Evolutionary conservation across 2,113 vertebrate species (phyloP).

Genomic region (Eulemur rufifrons): DNA sequence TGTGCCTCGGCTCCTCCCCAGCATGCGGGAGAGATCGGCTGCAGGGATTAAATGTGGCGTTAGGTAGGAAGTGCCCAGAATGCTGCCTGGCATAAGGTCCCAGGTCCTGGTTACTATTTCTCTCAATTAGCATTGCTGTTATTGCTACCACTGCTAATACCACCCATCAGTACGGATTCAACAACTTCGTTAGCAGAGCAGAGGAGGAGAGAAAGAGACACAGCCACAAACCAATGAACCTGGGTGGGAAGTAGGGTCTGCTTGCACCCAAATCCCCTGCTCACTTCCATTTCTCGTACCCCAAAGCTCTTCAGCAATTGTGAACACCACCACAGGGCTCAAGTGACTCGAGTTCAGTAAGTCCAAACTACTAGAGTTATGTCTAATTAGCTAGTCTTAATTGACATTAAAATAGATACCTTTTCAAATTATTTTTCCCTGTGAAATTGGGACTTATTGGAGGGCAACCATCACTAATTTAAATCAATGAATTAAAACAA

Average conservation of each 20-base stretch:
- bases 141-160: not conserved
- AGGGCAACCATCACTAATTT: constrained; percentile 67
- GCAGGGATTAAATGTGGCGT: rapidly evolving
- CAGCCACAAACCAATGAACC: rapidly evolving
- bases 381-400: constrained; percentile 60
- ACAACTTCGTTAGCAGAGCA: rapidly evolving
- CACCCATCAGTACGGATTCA: rapidly evolving
- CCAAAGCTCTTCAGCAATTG: not conserved
- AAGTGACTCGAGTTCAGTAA: rapidly evolving
- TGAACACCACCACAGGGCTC: too few species aligned
- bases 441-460: constrained; percentile 45
- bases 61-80: rapidly evolving
- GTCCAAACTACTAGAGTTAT: not conserved
- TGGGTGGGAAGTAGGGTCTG: rapidly evolving
- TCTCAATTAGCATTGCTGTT: rapidly evolving
- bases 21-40: too few species aligned
- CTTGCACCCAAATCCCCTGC: not conserved
- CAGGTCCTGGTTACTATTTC: rapidly evolving
- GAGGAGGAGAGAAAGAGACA: not conserved
- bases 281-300: not conserved
- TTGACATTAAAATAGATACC: constrained; percentile 66
- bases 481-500: constrained; percentile 69
- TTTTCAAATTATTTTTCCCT: constrained; percentile 52
- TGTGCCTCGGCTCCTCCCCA: rapidly evolving
- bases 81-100: rapidly evolving